Percentiles rank a stretch among this genome's conserved stretches.
These are phyloP conservation scores for Megaceryle maxima DNA, from an alignment of 2,113 vertebrate genomes.

Conservation along the genomic window DNA sequence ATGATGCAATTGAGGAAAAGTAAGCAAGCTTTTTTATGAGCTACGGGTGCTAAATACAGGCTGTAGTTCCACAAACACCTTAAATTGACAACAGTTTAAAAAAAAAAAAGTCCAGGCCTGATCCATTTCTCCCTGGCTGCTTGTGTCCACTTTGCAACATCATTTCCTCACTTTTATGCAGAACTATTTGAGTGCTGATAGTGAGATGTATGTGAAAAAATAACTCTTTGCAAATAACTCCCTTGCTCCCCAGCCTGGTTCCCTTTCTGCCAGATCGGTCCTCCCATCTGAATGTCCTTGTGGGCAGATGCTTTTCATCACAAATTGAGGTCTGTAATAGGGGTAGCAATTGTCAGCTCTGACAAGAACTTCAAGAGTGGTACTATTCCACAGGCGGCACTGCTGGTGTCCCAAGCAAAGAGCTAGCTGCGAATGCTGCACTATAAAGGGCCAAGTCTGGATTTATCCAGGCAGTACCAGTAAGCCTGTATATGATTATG, in stretches of 20 bases:
- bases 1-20: neutral
- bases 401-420: neutral
- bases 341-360: neutral
- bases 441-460: neutral
- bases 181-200: neutral
- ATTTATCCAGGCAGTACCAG: neutral
- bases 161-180: neutral
- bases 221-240: neutral
- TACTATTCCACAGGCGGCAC: neutral
- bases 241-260: neutral
- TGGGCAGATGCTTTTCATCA: neutral
- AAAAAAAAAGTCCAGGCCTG: neutral
- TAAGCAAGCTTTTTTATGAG: neutral
- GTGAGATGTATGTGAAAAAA: neutral
- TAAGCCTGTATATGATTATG: fast-evolving
- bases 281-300: neutral
- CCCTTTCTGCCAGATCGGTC: neutral
- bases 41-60: neutral
- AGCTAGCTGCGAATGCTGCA: neutral
- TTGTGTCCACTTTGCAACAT: neutral
- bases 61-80: neutral
- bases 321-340: neutral
- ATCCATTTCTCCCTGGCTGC: neutral
- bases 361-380: neutral
- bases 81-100: neutral